A percentile compares a stretch with the other conserved stretches of the same genome.
Conservation (phyloP, 2,888 invertebrate species). For the Theretra japonica region DNA sequence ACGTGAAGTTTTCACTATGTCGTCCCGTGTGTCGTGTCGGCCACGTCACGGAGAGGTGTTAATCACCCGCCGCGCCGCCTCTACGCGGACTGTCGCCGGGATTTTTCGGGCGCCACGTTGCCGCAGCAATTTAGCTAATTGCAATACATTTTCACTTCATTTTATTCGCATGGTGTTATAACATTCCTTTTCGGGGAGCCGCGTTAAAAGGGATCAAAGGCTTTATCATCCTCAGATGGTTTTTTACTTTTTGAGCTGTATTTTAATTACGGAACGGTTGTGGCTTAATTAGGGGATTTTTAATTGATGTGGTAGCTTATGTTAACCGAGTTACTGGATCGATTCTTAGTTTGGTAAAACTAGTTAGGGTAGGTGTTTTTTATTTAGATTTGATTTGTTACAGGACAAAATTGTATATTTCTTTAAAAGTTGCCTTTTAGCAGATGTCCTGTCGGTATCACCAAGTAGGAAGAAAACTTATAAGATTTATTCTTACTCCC, state of each 20-base stretch:
- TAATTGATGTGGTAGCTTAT: background rate
- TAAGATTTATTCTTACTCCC: too few relatives aligned
- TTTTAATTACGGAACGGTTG: background rate
- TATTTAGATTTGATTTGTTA: background rate
- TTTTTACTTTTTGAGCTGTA: background rate
- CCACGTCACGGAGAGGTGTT: background rate
- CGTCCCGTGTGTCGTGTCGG: background rate
- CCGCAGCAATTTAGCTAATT: slow-evolving; percentile 59
- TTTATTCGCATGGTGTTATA: slow-evolving; percentile 46
- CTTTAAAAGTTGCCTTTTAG: too few relatives aligned
- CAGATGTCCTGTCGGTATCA: too few relatives aligned
- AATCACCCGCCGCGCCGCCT: background rate
- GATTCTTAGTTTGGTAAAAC: too few relatives aligned
- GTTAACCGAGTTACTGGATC: background rate
- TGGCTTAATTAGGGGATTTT: background rate
- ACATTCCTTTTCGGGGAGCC: background rate
- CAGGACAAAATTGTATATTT: too few relatives aligned
- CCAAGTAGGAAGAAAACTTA: too few relatives aligned
- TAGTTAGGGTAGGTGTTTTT: background rate
- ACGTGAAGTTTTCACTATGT: background rate
- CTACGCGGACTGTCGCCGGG: slow-evolving; percentile 31
- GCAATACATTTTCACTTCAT: slow-evolving; percentile 59
- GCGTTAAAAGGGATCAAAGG: slow-evolving; percentile 7
- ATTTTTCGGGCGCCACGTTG: slow-evolving; percentile 54
- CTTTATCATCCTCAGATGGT: slow-evolving; percentile 9